These are phyloP conservation scores for Temnopleurus reevesii DNA, from an alignment of 53 echinoderm and acorn worm genomes.

Conservation along the genomic window DNA sequence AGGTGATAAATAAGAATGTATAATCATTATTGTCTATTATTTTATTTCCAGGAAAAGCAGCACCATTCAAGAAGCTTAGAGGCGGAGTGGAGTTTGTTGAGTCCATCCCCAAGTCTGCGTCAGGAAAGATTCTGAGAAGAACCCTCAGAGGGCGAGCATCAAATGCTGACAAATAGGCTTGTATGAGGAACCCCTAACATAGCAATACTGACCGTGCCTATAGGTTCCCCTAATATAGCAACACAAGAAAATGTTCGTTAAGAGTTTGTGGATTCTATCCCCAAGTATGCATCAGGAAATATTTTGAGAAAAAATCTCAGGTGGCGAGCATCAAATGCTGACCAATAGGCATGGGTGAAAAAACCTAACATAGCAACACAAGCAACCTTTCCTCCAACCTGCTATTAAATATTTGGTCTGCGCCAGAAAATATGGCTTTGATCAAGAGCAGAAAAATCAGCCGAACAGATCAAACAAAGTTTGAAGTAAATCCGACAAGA, in stretches of 20 bases:
- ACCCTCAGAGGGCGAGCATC: conserved; percentile 15
- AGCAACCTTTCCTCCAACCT: too few species aligned
- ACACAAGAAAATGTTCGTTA: too few species aligned
- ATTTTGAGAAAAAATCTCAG: conserved; percentile 59
- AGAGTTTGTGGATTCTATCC: conserved; percentile 70
- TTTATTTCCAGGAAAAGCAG: conserved; percentile 47
- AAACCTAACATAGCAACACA: background rate
- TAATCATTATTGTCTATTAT: background rate
- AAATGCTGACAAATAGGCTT: background rate
- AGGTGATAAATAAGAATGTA: too few species aligned
- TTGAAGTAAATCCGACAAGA: too few species aligned
- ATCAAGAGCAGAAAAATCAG: too few species aligned
- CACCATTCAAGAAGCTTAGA: conserved; percentile 68
- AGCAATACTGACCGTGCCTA: too few species aligned
- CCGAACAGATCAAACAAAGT: too few species aligned
- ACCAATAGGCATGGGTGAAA: background rate
- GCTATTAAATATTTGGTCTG: too few species aligned
- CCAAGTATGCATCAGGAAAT: conserved; percentile 70
- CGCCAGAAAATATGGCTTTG: too few species aligned
- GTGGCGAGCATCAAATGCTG: background rate
- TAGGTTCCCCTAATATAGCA: too few species aligned
- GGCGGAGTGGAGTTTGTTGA: conserved; percentile 74
- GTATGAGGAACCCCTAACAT: background rate
- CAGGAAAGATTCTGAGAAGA: conserved; percentile 67
- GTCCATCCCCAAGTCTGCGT: conserved; percentile 68